Base-by-base conservation (phyloP, 2,888 invertebrate genomes). In the Euplexia lucipara region DNA sequence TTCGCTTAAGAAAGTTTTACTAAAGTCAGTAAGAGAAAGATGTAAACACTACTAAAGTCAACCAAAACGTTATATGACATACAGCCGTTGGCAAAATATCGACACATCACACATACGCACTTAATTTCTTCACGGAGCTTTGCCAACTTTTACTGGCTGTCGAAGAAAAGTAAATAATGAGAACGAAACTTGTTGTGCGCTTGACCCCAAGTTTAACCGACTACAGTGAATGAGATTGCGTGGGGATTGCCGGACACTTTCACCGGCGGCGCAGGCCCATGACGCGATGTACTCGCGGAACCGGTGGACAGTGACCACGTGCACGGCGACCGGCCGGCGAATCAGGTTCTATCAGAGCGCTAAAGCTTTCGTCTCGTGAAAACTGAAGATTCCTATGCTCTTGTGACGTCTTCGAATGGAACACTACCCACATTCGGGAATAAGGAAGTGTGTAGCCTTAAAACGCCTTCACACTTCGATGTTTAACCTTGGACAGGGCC, bases 91-190 rank as follows among this genome's bases (percentile, higher is more conserved):
- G 59, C 49, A 48, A 71, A 60, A 49, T 57, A 51, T 70, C 57
- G 26, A 68, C 53, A 57, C 51, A 72, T 72, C 41, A 51, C 48
- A 66, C 56, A 34, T 64, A 26, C 26, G 26, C 5, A 26, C 60
- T 7, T 39, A 53, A 66, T 66, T 58, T 61, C 62, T 59, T 57
- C 49, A 75, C 61, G 81, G 76, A 81, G 64, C 64, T 61, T 48
- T 42, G 69, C 59, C 56, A 78, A 90, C 92, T 93, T 92, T 92
- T 92, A 93, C 92, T 91, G 90, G 88, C 88, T 89, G 82, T 83
- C 75, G 80, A 90, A 86, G 85, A 88, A 89, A 90, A 83, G 84
- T 85, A 85, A 85, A 87, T 87, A 90, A 88, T 87, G 80, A 58
- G 80, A 90, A 89, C 83, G 87, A 86, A 88, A 92, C 94, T 88